These are phyloP conservation scores for Polypterus senegalus DNA, from an alignment of 2,113 vertebrate species.

Conservation along the genomic window DNA sequence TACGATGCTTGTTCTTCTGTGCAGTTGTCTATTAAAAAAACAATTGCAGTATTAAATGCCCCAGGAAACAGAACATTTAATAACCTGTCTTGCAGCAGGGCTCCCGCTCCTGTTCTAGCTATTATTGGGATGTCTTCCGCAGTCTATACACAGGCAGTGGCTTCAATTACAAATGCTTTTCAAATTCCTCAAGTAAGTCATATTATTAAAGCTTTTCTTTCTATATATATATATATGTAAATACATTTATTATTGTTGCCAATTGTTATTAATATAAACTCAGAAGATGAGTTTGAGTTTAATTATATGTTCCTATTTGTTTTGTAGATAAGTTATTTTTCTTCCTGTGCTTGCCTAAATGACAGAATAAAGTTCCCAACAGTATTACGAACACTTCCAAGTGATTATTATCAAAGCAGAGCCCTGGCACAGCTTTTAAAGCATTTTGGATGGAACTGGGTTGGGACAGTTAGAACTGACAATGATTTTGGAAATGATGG, in stretches of 20 bases:
- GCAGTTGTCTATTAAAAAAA: constrained; percentile 41
- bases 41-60: constrained; percentile 47
- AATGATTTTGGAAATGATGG: constrained; percentile 47
- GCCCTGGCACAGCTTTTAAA: constrained; percentile 14
- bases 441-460: constrained; percentile 36
- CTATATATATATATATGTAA: not conserved
- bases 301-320: constrained; percentile 5
- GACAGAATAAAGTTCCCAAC: not conserved
- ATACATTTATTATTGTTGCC: not conserved
- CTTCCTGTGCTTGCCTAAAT: constrained; percentile 38
- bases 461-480: constrained; percentile 44
- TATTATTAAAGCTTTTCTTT: not conserved
- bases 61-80: constrained; percentile 13
- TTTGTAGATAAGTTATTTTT: constrained; percentile 25
- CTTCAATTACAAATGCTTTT: constrained; percentile 2
- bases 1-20: constrained; percentile 26
- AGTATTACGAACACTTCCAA: constrained; percentile 53
- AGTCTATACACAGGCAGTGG: constrained; percentile 3
- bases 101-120: constrained; percentile 15
- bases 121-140: constrained; percentile 6
- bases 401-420: constrained; percentile 26
- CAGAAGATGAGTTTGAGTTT: not conserved
- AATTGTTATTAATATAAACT: not conserved
- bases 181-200: constrained; percentile 8
- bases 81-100: constrained; percentile 15